Base-by-base conservation (phyloP, 2,113 vertebrate species). In the Oxygymnocypris stewartii region DNA sequence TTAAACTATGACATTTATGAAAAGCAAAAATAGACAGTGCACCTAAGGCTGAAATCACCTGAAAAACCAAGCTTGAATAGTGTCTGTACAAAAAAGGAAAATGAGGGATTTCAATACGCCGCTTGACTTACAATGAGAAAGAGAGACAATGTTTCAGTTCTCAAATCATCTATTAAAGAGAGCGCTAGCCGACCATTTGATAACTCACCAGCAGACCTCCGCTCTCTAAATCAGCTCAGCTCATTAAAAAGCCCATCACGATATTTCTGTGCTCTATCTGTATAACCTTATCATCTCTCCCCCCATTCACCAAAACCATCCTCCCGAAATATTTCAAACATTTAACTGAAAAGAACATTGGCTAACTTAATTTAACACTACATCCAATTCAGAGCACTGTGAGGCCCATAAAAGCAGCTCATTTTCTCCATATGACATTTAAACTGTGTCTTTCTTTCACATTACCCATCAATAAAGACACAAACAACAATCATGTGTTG, bases 111-210 rank as follows among this genome's bases (percentile, higher is more conserved):
- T 82, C 42, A 35, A 35, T 35, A 82, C 16, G 6, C n/a, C 16
- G 2, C 16, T 57, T 25, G 11, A 40, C 51, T 73, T 18, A 25
- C 23, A 75, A 37, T 59, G 49, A 84, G 65, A 84, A 74, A 73
- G 67, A 54, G 44, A 71, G 63, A 20, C 20, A 14, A 14, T 59
- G 35, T 57, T 74, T 71, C 28, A 28, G 67, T 59, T 73, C 35
- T 84, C 47, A 25, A 57, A 74, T 75, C 47, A 74, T 84, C 69
- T 74, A n/a, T 84, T 74, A 59, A 57, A 59, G 49, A 84, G 23
- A 42, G 69, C 14, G 2, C n/a, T 37, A 71, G 35, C 79, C 0
- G 13, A 35, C 59, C 81, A 57, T 73, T 35, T 73, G 81, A 73
- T 54, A 37, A 73, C 47, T n/a, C 67, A n/a, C 63, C 18, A 1